Evolutionary conservation across 2,888 invertebrate species (phyloP).

Genomic region (Drosophila borborema): DNA sequence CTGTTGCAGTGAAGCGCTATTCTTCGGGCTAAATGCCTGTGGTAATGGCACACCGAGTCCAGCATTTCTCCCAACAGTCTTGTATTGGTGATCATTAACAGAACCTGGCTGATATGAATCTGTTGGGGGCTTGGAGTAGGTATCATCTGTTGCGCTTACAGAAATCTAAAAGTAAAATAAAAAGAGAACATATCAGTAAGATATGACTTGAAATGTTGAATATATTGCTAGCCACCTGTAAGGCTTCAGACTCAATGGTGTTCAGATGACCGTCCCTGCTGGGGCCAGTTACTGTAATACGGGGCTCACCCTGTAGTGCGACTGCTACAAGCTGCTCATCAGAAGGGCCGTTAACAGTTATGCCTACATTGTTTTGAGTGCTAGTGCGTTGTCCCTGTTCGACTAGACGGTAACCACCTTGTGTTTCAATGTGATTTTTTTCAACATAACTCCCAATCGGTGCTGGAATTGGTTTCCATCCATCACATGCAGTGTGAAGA

Average conservation of each 20-base stretch:
- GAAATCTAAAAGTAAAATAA: conserved; percentile 51
- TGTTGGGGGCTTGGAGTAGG: conserved; percentile 84
- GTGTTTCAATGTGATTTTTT: conserved; percentile 81
- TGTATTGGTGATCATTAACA: conserved; percentile 74
- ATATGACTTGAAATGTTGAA: conserved; percentile 30
- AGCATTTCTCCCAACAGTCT: conserved; percentile 53
- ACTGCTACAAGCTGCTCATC: conserved; percentile 84
- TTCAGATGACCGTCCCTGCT: conserved; percentile 66
- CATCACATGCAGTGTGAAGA: conserved; percentile 88
- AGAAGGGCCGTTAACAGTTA: conserved; percentile 74
- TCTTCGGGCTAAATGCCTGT: conserved; percentile 52
- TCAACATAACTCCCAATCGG: conserved; percentile 84
- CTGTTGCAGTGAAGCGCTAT: conserved; percentile 64
- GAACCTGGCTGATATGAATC: conserved; percentile 85
- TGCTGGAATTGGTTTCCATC: conserved; percentile 94
- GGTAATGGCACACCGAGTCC: conserved; percentile 83
- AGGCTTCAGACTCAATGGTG: conserved; percentile 68
- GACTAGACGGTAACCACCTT: conserved; percentile 82
- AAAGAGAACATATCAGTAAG: neutral
- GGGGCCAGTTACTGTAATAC: conserved; percentile 51
- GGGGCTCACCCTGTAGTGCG: conserved; percentile 76
- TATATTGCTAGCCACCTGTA: conserved; percentile 53
- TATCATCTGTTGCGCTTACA: conserved; percentile 84
- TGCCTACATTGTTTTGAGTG: conserved; percentile 58
- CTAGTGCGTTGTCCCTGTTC: conserved; percentile 53